These are phyloP conservation scores for Triplophysa rosa DNA, from an alignment of 2,113 vertebrate genomes.

Conservation along the genomic window DNA sequence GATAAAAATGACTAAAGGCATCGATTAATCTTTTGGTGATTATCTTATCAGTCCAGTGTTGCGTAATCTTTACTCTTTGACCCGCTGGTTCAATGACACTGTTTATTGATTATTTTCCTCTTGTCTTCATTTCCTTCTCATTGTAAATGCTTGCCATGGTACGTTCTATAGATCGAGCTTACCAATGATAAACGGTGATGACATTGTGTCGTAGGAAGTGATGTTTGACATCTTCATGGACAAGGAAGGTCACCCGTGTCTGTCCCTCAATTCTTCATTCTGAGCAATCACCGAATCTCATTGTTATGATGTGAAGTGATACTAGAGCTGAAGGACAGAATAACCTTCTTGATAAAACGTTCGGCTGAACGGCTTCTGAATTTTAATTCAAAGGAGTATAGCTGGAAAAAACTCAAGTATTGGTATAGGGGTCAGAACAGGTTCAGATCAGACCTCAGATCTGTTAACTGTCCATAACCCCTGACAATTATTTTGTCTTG, in stretches of 20 bases:
- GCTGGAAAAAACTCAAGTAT: neutral
- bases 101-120: conserved; percentile 39
- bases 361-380: neutral
- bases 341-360: conserved; percentile 48
- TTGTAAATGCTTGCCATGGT: conserved; percentile 40
- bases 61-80: neutral
- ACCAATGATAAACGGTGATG: conserved; percentile 44
- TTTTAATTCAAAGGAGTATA: conserved; percentile 16
- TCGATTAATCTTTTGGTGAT: neutral
- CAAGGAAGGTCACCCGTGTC: conserved; percentile 29
- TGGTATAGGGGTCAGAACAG: neutral
- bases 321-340: conserved; percentile 38
- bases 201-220: conserved; percentile 35
- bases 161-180: conserved; percentile 21
- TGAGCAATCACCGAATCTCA: conserved; percentile 12
- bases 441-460: neutral
- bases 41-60: neutral
- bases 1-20: neutral
- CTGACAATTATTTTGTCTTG: neutral
- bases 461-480: neutral
- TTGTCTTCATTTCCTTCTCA: conserved; percentile 27
- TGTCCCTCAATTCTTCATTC: conserved; percentile 15
- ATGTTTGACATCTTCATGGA: conserved; percentile 26
- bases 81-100: conserved; percentile 3
- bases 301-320: conserved; percentile 20